Percentiles rank a stretch among this genome's conserved stretches.
Evolutionary conservation across 1,140 invertebrate species (phyloP).

Genomic region (Leguminivora glycinivorella): DNA sequence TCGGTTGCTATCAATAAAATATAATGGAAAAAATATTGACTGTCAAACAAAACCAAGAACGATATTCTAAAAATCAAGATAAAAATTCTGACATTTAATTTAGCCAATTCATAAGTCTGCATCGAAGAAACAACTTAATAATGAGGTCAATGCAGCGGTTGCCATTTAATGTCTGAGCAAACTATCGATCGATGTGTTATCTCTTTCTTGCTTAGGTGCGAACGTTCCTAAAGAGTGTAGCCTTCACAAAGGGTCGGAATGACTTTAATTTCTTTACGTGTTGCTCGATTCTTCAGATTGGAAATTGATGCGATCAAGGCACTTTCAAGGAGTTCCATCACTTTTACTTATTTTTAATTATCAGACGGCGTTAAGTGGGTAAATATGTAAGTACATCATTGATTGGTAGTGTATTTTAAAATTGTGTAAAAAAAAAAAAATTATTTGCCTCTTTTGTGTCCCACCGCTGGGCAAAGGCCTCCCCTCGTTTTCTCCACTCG

Average conservation of each 20-base stretch:
- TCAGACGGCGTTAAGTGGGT: neutral
- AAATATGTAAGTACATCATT: neutral
- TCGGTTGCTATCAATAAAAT: neutral
- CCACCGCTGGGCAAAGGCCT: too few species aligned
- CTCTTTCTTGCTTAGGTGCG: slow-evolving; percentile 70
- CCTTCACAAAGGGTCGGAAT: slow-evolving; percentile 31
- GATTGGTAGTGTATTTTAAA: neutral
- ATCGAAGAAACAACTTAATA: slow-evolving; percentile 69
- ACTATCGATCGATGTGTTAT: slow-evolving; percentile 75
- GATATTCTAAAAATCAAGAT: neutral
- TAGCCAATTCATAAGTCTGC: slow-evolving; percentile 44
- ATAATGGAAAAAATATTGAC: neutral
- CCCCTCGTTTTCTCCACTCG: too few species aligned
- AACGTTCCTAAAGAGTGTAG: slow-evolving; percentile 52
- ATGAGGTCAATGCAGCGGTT: slow-evolving; percentile 76
- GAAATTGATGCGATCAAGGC: neutral
- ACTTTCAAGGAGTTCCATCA: neutral
- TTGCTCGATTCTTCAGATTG: slow-evolving; percentile 19
- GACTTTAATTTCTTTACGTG: slow-evolving; percentile 27
- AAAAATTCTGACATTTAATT: slow-evolving; percentile 30
- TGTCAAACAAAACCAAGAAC: neutral
- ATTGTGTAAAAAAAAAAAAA: too few species aligned
- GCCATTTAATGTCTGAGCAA: slow-evolving; percentile 76
- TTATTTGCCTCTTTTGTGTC: too few species aligned
- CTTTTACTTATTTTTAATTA: slow-evolving; percentile 5